Evolutionary conservation across 1,140 invertebrate species (phyloP), one percentile per base, ranked within the genome.

Genomic region (Myzus persicae): DNA sequence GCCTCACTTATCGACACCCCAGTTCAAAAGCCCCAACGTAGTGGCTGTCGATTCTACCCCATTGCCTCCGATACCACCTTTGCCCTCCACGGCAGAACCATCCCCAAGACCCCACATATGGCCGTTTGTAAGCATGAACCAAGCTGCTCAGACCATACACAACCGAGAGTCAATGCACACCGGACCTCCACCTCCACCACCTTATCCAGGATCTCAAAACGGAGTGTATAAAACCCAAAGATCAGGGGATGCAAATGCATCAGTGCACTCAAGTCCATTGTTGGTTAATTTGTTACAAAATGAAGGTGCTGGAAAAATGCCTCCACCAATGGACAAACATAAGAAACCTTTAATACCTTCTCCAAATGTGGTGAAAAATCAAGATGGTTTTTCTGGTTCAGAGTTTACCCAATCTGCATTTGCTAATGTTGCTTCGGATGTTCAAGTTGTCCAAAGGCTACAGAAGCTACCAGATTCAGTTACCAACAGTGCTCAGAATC

Each of bases 281-380:
- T 96, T 99, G 84, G 98, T 99, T 7, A 99, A 99, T 95, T 95
- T 99, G 93, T 95, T 99, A 94, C 98, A 99, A 96, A 98, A 98
- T 95, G 98, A 98, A 94, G 97, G 97, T 90, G 96, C 96, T 95
- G 91, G 76, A 84, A 93, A 93, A 93, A 93, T 93, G 91, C 91
- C 91, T 20, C 96, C 89, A 94, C 94, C 94, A 51, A 93, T 93
- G 91, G 91, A 76, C 90, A 94, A 93, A 93, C 94, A 90, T 94
- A 94, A 44, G 94, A 94, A 51, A 94, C 95, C 46, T 87, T 95
- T 95, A 93, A 94, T 95, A 82, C 94, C 95, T 54, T 94, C 95
- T 93, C 93, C 95, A 84, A 92, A 76, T 92, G 36, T 84, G 44
- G 93, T 85, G 26, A 93, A 93, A 93, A 93, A 38, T 93, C 81